A percentile compares a stretch with the other conserved stretches of the same genome.
These are phyloP conservation scores for Drosophila koepferae DNA, from an alignment of 2,888 invertebrate species.

Conservation along the genomic window DNA sequence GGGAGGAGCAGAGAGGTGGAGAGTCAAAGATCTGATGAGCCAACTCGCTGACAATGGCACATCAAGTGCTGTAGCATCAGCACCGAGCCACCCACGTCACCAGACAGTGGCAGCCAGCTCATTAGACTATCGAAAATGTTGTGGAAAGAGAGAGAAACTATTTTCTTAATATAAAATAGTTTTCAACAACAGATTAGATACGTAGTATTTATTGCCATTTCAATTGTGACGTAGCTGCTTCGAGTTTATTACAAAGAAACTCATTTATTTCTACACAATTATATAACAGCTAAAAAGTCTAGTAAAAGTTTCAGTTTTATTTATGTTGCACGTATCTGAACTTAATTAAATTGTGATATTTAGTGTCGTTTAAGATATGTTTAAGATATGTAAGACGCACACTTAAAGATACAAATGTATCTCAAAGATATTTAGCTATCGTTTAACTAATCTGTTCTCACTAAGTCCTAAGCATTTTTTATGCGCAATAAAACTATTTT, in stretches of 20 bases:
- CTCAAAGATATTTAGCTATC: neutral
- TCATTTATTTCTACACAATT: slow-evolving; percentile 21
- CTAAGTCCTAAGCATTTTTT: no score
- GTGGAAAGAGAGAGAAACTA: slow-evolving; percentile 8
- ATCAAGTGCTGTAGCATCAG: slow-evolving; percentile 62
- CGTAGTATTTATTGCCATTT: neutral
- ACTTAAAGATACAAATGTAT: neutral
- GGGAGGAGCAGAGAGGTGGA: neutral
- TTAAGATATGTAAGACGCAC: neutral
- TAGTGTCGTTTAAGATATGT: neutral
- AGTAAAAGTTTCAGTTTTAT: slow-evolving; percentile 1
- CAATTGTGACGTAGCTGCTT: neutral
- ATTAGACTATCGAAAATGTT: slow-evolving; percentile 30
- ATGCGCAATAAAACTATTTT: slow-evolving; percentile 8
- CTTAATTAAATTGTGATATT: neutral
- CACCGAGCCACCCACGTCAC: slow-evolving; percentile 67
- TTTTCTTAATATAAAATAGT: slow-evolving; percentile 7
- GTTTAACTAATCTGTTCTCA: no score
- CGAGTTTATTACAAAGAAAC: slow-evolving; percentile 5
- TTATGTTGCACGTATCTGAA: slow-evolving; percentile 1
- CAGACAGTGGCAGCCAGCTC: slow-evolving; percentile 34
- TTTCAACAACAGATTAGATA: slow-evolving; percentile 6
- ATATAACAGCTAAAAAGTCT: slow-evolving; percentile 6
- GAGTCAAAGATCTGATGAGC: slow-evolving; percentile 36
- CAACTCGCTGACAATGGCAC: slow-evolving; percentile 67